Base-by-base conservation (phyloP, 2,888 invertebrate genomes). In the Yponomeuta malinellus region DNA sequence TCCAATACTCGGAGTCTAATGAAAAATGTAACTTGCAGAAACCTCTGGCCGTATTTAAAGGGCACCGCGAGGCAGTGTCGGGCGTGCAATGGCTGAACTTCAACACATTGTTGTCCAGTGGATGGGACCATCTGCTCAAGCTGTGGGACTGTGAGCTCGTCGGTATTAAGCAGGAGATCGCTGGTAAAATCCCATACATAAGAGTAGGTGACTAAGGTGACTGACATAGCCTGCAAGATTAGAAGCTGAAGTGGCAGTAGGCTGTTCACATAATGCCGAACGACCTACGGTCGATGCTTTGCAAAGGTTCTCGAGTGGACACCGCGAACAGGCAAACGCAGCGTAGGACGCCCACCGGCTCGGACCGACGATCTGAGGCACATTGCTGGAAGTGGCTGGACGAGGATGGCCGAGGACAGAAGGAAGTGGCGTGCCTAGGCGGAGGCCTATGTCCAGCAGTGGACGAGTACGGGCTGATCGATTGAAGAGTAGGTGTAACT, bases 51-150 rank as follows among this genome's bases (percentile, higher is more conserved):
- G 98, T 98, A 2, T 87, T 99, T 74, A 96, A 96, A 84, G 98
- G 98, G 0, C 99, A 99, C 83, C 95, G 96, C 74, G 99, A 99
- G 87, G 96, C 96, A 15, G 94, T 99, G 29, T 97, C 97, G 0
- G 95, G 95, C 0, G 94, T 97, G 0, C 94, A 95, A 71, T 99
- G 99, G 98, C 94, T 96, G 77, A 95, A 96, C 76, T 93, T 93
- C 72, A 93, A 94, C 75, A 96, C 96, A 74, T 90, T 98, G 2
- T 93, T 97, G 10, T 97, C 98, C 0, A 94, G 96, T 71, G 97
- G 98, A 1, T 98, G 98, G 98, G 99, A 99, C 90, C 98, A 99
- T 83, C 96, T 98, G 0, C 92, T 99, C 23, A 96, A 97, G 84
- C 84, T 98, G 10, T 99, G 99, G 99, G 99, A 99, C 86, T 93